Evolutionary conservation across 2,888 invertebrate genomes (phyloP).

Genomic region (Parnassius apollo): DNA sequence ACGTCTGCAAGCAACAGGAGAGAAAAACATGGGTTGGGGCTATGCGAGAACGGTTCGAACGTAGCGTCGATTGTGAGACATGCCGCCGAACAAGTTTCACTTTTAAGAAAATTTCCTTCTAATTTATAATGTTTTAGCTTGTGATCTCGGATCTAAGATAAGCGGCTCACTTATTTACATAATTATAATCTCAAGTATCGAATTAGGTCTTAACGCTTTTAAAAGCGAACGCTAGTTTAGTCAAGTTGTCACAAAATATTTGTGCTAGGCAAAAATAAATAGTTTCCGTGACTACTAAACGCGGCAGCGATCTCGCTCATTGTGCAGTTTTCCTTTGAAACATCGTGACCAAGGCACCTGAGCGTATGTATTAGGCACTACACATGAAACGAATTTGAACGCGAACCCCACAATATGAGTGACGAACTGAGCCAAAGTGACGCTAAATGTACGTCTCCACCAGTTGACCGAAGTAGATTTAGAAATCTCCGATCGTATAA

Average conservation of each 20-base stretch:
- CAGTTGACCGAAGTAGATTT: constrained; percentile 36
- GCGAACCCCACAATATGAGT: constrained; percentile 4
- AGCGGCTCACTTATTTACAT: neutral
- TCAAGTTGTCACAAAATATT: constrained; percentile 65
- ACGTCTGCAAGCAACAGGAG: constrained; percentile 89
- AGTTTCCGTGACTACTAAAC: constrained; percentile 62
- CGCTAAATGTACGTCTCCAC: neutral
- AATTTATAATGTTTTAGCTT: constrained; percentile 67
- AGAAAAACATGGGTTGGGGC: constrained; percentile 78
- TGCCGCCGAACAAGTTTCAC: constrained; percentile 44
- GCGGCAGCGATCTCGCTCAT: constrained; percentile 55
- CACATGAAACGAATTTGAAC: constrained; percentile 11
- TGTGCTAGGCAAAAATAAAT: constrained; percentile 52
- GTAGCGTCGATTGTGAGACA: constrained; percentile 77
- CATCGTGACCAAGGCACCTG: constrained; percentile 49
- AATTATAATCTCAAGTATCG: neutral
- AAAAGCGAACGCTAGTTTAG: constrained; percentile 18
- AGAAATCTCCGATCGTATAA: constrained; percentile 51
- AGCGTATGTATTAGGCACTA: constrained; percentile 45
- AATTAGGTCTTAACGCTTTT: constrained; percentile 31
- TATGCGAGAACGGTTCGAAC: constrained; percentile 76
- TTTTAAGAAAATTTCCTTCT: constrained; percentile 60
- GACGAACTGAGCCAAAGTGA: constrained; percentile 12
- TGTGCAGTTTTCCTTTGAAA: constrained; percentile 48
- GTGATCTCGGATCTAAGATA: constrained; percentile 58